phyloP scores from a whole-genome alignment of 2,888 invertebrate species.

The Didymodactylos carnosus region DNA sequence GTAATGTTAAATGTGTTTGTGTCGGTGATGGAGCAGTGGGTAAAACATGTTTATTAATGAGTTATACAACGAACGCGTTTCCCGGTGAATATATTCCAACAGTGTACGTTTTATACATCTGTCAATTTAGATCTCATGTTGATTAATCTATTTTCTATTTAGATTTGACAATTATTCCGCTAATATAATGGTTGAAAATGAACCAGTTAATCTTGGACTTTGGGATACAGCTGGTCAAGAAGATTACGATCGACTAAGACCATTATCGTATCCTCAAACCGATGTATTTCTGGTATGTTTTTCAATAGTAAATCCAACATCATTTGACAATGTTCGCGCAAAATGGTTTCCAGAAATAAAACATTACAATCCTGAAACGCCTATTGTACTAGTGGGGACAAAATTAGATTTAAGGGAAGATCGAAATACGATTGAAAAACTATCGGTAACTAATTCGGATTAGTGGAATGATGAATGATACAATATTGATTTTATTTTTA shows the following conservation, averaged over 20 bases:
- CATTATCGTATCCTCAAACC: slow-evolving; percentile 89
- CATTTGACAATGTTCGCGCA: slow-evolving; percentile 95
- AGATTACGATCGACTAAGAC: slow-evolving; percentile 83
- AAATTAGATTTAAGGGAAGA: slow-evolving; percentile 88
- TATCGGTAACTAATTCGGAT: slow-evolving; percentile 46
- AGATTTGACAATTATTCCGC: slow-evolving; percentile 83
- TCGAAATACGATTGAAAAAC: slow-evolving; percentile 81
- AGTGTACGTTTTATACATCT: slow-evolving; percentile 28
- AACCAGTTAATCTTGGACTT: slow-evolving; percentile 84
- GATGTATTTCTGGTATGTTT: slow-evolving; percentile 97
- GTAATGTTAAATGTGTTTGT: slow-evolving; percentile 6
- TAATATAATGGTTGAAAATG: slow-evolving; percentile 96
- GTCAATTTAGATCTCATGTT: neutral
- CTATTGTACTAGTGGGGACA: slow-evolving; percentile 88
- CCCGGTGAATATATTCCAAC: slow-evolving; percentile 44
- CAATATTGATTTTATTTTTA: neutral
- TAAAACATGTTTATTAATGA: slow-evolving; percentile 96
- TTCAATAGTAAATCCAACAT: slow-evolving; percentile 91
- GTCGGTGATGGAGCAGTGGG: slow-evolving; percentile 58
- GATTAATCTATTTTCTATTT: neutral
- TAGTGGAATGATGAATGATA: neutral
- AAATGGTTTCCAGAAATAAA: slow-evolving; percentile 99
- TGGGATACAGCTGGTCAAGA: slow-evolving; percentile 76
- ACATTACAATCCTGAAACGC: slow-evolving; percentile 97
- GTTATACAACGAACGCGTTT: slow-evolving; percentile 98